A percentile compares a stretch with the other conserved stretches of the same genome.
phyloP scores from a whole-genome alignment of 2,113 vertebrate species.

The Pluvianellus socialis region DNA sequence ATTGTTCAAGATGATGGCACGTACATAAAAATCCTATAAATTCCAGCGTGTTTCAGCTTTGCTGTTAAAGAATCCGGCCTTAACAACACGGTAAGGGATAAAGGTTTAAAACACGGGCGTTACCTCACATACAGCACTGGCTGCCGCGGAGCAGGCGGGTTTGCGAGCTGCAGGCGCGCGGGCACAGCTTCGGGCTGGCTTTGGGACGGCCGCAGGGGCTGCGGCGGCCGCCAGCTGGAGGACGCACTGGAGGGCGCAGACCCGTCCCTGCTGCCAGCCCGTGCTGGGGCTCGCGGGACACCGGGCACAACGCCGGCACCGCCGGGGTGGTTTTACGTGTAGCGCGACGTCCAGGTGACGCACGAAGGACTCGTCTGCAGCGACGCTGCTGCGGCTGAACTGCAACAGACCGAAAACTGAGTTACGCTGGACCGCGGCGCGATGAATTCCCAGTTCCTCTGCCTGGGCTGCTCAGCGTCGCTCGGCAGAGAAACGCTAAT shows the following conservation, averaged over 20 bases:
- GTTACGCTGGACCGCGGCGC: neutral
- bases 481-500: neutral
- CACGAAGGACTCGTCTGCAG: neutral
- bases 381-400: neutral
- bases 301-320: neutral
- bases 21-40: neutral
- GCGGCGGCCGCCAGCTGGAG: accelerated
- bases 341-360: accelerated
- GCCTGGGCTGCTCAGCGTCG: neutral
- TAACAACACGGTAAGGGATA: neutral
- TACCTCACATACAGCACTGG: neutral
- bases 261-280: no score
- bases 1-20: neutral
- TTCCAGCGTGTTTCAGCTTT: neutral
- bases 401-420: neutral
- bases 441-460: neutral
- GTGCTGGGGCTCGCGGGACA: neutral
- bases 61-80: neutral
- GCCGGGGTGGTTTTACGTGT: accelerated
- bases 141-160: neutral
- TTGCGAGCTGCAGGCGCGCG: accelerated
- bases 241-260: neutral
- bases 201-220: neutral
- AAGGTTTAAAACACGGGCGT: neutral
- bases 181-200: neutral